Base-by-base conservation (phyloP, 2,113 vertebrate species). In the Alosa alosa region DNA sequence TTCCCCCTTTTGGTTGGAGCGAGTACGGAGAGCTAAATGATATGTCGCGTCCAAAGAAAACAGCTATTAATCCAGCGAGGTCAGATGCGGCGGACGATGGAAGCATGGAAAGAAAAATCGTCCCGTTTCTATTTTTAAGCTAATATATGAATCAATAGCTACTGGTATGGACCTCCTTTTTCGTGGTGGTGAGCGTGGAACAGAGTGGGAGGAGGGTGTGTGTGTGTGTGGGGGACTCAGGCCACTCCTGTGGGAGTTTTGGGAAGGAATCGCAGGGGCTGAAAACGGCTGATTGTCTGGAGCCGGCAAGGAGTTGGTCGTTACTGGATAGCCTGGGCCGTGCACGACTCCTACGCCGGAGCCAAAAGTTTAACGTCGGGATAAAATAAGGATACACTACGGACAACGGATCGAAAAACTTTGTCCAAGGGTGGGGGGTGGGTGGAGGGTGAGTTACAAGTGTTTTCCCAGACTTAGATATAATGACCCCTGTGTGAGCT, bases 101-200 rank as follows among this genome's bases (percentile, higher is more conserved):
- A 85, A 22, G 72, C 72, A 82, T 60, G 81, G 86, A 87, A 83
- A 49, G 50, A 84, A 78, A 88, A 86, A 83, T 49, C 44, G 68
- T 39, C 57, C 2, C 57, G 36, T 10, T n/a, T 72, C 84, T 88
- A 85, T 85, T 84, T 88, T 85, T 85, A 83, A 85, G 75, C 22
- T 88, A 64, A 84, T 87, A 84, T 87, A 83, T 39, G 83, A 88
- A 88, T 83, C 83, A 88, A 88, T 88, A 86, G 84, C 82, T 81
- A 60, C 82, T 84, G 86, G 60, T 83, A 20, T 47, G 85, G 84
- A 84, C 57, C 81, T 84, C 84, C 64, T 49, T 87, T 81, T n/a
- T 64, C 6, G 6, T 31, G 11, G 46, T 75, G 87, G 60, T 84
- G 68, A 60, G 46, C 45, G 8, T 36, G 64, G 25, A 1, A 13